A percentile compares a stretch with the other conserved stretches of the same genome.
These are phyloP conservation scores for Sabatieria punctata DNA, from an alignment of 2,888 invertebrate genomes.

Conservation along the genomic window DNA sequence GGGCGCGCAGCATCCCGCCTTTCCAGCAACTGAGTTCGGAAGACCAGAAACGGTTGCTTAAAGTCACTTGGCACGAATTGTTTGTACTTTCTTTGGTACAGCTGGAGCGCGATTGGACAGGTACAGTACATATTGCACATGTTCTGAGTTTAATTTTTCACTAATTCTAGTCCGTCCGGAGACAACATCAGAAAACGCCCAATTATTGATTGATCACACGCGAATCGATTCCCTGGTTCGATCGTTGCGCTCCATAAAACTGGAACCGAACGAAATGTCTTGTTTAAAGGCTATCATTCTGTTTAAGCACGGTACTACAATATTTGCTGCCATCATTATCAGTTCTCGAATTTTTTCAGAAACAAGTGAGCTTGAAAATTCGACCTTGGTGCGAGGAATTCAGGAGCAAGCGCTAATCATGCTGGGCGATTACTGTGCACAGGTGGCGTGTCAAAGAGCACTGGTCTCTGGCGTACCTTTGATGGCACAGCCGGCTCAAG, in stretches of 20 bases:
- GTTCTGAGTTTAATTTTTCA: background rate
- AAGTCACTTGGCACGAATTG: conserved; percentile 58
- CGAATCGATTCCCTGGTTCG: background rate
- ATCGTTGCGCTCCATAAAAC: conserved; percentile 40
- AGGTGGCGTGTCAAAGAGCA: background rate
- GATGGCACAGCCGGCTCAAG: no score
- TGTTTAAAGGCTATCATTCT: conserved; percentile 64
- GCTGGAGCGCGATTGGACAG: no score
- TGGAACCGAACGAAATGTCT: conserved; percentile 66
- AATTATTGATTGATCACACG: background rate
- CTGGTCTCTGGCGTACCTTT: background rate
- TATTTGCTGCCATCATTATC: background rate
- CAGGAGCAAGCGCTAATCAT: background rate
- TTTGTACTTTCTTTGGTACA: background rate
- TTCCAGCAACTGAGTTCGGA: conserved; percentile 53
- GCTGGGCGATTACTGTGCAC: background rate
- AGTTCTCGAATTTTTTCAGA: background rate
- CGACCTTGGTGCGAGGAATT: background rate
- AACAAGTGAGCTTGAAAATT: background rate
- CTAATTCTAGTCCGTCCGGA: background rate
- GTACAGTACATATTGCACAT: background rate
- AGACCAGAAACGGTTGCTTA: conserved; percentile 55
- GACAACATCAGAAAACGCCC: background rate
- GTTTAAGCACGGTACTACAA: conserved; percentile 54
- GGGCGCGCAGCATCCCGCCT: conserved; percentile 58